These are phyloP conservation scores for Orthosia cruda DNA, from an alignment of 2,888 invertebrate genomes.

Conservation along the genomic window DNA sequence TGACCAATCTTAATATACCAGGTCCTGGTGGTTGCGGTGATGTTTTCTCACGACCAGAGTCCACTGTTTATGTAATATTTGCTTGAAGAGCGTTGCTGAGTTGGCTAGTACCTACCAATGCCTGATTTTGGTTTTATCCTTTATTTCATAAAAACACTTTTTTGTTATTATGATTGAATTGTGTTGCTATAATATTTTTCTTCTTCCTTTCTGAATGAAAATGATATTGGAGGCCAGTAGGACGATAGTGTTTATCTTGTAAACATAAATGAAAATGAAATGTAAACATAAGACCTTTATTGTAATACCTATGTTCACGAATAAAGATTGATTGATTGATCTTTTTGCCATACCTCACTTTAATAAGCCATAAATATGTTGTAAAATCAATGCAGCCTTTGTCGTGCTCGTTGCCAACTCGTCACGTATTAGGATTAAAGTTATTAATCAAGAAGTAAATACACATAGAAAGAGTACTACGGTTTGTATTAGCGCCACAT, in stretches of 20 bases:
- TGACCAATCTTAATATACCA: conserved; percentile 4
- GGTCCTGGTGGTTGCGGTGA: conserved; percentile 11
- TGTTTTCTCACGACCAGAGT: conserved; percentile 12
- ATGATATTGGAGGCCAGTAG: background rate
- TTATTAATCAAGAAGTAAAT: background rate
- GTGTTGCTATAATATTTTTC: background rate
- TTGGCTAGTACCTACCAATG: background rate
- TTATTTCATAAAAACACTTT: background rate
- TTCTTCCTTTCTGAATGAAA: background rate
- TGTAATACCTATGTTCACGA: no score
- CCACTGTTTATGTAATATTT: background rate
- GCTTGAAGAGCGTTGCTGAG: background rate
- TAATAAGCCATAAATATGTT: conserved; percentile 1
- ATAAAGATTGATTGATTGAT: no score
- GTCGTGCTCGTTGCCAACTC: background rate
- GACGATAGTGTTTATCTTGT: background rate
- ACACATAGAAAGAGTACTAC: background rate
- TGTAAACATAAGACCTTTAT: no score
- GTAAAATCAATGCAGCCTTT: background rate
- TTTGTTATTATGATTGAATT: background rate
- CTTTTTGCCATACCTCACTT: background rate
- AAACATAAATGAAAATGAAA: no score
- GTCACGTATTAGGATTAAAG: background rate
- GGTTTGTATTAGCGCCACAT: conserved; percentile 16
- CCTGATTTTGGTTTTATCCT: background rate